Conservation (phyloP, 2,113 vertebrate genomes). For the Misgurnus anguillicaudatus region DNA sequence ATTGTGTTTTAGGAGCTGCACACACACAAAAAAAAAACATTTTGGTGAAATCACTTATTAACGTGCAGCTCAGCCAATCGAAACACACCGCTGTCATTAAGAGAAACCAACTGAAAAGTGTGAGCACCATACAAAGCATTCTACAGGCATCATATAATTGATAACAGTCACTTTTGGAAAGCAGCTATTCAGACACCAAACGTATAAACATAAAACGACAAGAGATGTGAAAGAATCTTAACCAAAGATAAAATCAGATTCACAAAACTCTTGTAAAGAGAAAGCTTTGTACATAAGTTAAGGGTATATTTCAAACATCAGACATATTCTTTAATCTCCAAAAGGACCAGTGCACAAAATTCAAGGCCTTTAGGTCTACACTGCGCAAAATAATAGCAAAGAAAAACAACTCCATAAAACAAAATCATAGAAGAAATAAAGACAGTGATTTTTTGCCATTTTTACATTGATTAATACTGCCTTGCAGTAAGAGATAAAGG, state of each 20-base stretch:
- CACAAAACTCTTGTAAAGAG: neutral
- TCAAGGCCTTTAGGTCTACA: neutral
- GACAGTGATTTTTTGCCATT: conserved; percentile 14
- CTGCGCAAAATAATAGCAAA: neutral
- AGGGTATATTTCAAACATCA: neutral
- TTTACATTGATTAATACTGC: neutral
- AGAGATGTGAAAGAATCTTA: neutral
- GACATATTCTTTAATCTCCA: neutral
- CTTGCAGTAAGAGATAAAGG: neutral
- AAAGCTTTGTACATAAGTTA: neutral
- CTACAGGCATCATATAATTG: neutral
- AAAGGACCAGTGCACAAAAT: neutral
- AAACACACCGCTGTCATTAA: neutral
- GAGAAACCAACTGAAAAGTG: neutral
- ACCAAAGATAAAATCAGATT: neutral
- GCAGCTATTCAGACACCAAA: conserved; percentile 12
- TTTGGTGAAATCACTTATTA: neutral
- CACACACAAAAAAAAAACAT: neutral
- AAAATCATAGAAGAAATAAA: neutral
- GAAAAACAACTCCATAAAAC: neutral
- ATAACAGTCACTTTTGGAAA: conserved; percentile 16
- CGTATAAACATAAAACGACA: neutral
- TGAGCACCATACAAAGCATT: neutral
- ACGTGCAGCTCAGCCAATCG: neutral
- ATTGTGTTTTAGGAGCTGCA: neutral